These are phyloP conservation scores for Trinectes maculatus DNA, from an alignment of 2,113 vertebrate genomes.

Conservation along the genomic window DNA sequence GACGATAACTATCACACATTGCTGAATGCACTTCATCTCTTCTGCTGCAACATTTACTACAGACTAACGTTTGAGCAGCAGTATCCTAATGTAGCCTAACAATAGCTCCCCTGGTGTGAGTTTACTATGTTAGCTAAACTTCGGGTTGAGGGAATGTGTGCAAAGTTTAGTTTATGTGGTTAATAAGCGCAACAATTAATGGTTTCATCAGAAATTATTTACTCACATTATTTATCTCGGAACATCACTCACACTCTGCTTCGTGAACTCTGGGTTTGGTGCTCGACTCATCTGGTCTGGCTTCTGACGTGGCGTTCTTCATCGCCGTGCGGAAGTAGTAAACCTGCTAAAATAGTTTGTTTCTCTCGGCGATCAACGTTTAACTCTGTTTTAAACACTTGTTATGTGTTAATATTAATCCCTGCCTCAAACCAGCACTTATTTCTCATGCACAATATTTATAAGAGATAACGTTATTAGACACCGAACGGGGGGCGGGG, in stretches of 20 bases:
- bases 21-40: background rate
- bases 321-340: slow-evolving; percentile 63
- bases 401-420: background rate
- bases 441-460: background rate
- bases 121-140: background rate
- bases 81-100: background rate
- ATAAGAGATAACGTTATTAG: slow-evolving; percentile 1
- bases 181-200: background rate
- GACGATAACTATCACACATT: background rate
- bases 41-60: no score
- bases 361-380: background rate
- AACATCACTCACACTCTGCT: background rate
- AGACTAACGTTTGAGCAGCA: background rate
- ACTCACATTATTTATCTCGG: no score
- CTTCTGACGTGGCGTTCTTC: slow-evolving; percentile 89
- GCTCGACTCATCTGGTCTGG: slow-evolving; percentile 62
- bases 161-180: background rate
- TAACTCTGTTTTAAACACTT: background rate
- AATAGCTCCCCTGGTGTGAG: background rate
- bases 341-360: background rate
- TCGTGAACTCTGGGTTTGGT: slow-evolving; percentile 1
- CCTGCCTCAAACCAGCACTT: background rate
- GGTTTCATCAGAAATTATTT: background rate
- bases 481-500: background rate
- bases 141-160: background rate